Base-by-base conservation (phyloP, 2,888 invertebrate species). In the Agrotis ipsilon region DNA sequence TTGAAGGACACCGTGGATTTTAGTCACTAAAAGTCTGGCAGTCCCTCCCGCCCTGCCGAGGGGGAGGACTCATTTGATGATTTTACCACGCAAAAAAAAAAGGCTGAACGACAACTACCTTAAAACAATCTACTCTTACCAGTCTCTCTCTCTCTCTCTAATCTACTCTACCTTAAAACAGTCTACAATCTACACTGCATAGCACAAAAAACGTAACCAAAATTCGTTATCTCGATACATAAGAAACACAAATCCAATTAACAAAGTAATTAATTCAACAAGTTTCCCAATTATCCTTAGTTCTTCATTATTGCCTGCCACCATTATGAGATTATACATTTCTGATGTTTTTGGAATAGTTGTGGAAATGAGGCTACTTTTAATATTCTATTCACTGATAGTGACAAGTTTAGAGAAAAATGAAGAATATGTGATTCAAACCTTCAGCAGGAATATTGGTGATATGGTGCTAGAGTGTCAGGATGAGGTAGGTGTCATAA, bases 221-320 rank as follows among this genome's bases (percentile, higher is more conserved):
- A 61, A 18, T 51, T 49, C 21, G 9, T 39, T 43, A 68, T 46
- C 9, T 11, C n/a, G 54, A 43, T 18, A 63, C n/a, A 51, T 46
- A n/a, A 52, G 3, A 39, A 82, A 63, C 68, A 66, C 18, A 43
- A 68, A 71, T 68, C 24, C 57, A 68, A 80, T 80, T 68, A 82
- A 55, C 21, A 19, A 80, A 66, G 43, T 67, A 71, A 82, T 80
- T 60, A 75, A 54, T 48, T 6, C n/a, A 66, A 65, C 69, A 80
- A 32, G 64, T 45, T 51, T 19, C 11, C 14, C 67, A 65, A 72
- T 82, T 48, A n/a, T 51, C 19, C 1, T 19, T 24, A 81, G 60
- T 77, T 63, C 7, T 39, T 62, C 64, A 24, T 43, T 3, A 9
- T 57, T 19, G 16, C 16, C 16, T 13, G 57, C 43, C 11, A 27